A percentile compares a stretch with the other conserved stretches of the same genome.
These are phyloP conservation scores for Heterochromis multidens DNA, from an alignment of 2,113 vertebrate genomes.

Conservation along the genomic window DNA sequence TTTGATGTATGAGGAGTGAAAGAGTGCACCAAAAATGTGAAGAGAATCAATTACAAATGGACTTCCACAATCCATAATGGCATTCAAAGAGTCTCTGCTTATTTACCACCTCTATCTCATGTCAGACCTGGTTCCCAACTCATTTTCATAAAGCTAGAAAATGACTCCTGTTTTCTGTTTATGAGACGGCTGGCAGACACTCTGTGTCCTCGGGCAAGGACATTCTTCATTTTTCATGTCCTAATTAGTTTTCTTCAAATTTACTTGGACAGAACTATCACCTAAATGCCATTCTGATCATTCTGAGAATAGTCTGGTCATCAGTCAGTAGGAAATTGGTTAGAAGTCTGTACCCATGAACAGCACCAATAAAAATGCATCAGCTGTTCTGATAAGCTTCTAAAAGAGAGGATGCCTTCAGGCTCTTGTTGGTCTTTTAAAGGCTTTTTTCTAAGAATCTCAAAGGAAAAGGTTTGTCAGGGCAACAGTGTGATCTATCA, in stretches of 20 bases:
- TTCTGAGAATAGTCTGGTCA: neutral
- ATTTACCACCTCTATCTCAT: neutral
- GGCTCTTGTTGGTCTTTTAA: slow-evolving; percentile 2
- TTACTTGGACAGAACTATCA: neutral
- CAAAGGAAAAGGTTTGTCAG: slow-evolving; percentile 2
- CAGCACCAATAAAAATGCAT: neutral
- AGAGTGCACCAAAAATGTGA: neutral
- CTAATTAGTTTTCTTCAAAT: neutral
- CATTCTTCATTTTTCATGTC: neutral
- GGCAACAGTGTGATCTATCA: slow-evolving; percentile 23
- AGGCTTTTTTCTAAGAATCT: slow-evolving; percentile 8
- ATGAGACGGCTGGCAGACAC: slow-evolving; percentile 4
- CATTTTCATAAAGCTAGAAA: neutral
- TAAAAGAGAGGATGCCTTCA: neutral
- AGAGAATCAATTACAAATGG: neutral
- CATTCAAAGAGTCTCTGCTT: neutral
- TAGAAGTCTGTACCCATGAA: neutral
- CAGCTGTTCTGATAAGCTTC: neutral
- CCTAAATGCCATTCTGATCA: neutral
- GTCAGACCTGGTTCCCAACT: neutral
- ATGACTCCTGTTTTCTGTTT: neutral
- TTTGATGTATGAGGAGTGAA: neutral
- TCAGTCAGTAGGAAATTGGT: neutral
- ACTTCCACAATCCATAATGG: neutral
- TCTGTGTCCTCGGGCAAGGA: neutral